Evolutionary conservation across 2,888 invertebrate genomes (phyloP), one percentile per base, ranked within the genome.

Genomic region (Aporophyla lueneburgensis): DNA sequence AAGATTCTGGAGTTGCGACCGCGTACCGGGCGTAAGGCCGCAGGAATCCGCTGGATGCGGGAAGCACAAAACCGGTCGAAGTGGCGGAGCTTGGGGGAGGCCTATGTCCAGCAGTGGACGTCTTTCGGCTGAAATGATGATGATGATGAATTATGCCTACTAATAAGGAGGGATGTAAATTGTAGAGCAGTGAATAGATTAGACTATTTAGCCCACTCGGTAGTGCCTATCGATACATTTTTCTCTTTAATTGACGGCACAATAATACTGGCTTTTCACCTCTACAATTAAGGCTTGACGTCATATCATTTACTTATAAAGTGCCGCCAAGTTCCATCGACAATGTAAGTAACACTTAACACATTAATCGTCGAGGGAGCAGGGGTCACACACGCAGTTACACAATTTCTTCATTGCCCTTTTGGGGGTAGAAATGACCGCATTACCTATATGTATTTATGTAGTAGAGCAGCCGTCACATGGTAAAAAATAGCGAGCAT

Each of bases 371-470:
- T 21, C 24, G 76, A 72, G 75, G 72, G 70, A 40, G 43, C 49
- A 49, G 59, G 65, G 74, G 65, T 76, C 61, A 24, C 67, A 79
- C 67, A 65, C 43, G 53, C 72, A 74, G 71, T 87, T 86, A 81
- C 74, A 81, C 81, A 84, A 81, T 81, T 84, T 76, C 76, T 74
- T 68, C 78, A 86, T 82, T 61, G 76, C 71, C 54, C 49, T 79
- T 81, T 76, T 71, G 77, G 70, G 77, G 76, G 59, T 69, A 71
- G 65, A 68, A 83, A 79, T 79, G 75, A 68, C 76, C 77, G 62
- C 59, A 76, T 81, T 81, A 86, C 80, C 73, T 75, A 76, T 79
- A 43, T 33, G 51, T 71, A 68, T 77, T 58, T 71, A 67, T 51
- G 61, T 71, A 74, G 79, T 72, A 74, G 62, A 54, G 58, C 66